Evolutionary conservation across 1,140 invertebrate genomes (phyloP).

Genomic region (Eumaeus atala): DNA sequence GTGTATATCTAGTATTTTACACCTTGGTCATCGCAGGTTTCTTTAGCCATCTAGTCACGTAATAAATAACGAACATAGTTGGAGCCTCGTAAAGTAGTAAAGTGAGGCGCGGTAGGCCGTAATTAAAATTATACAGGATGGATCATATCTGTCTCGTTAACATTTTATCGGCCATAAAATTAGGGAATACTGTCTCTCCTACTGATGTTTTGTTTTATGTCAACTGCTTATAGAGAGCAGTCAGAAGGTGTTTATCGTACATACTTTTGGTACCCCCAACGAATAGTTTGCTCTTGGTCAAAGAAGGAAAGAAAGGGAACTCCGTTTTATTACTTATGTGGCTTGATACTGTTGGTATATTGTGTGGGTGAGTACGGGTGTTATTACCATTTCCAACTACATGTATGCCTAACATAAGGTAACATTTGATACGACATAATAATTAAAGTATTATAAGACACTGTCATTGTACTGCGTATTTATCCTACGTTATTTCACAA

Average conservation of each 20-base stretch:
- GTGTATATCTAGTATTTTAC: not conserved
- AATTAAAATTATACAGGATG: conserved; percentile 47
- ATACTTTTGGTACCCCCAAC: too few relatives aligned
- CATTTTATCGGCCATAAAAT: conserved; percentile 53
- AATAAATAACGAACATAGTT: conserved; percentile 28
- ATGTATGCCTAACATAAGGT: too few relatives aligned
- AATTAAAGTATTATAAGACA: too few relatives aligned
- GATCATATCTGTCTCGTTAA: conserved; percentile 45
- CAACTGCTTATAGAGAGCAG: not conserved
- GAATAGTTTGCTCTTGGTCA: too few relatives aligned
- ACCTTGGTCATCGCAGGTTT: conserved; percentile 1
- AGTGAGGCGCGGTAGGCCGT: conserved; percentile 52
- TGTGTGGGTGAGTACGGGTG: too few relatives aligned
- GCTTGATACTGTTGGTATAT: too few relatives aligned
- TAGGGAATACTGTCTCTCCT: conserved; percentile 21
- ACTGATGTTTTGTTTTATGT: conserved; percentile 11
- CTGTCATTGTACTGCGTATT: too few relatives aligned
- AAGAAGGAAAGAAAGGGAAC: too few relatives aligned
- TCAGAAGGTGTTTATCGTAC: not conserved
- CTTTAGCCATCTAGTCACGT: conserved; percentile 11
- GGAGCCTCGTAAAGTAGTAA: conserved; percentile 35
- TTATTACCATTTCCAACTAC: too few relatives aligned
- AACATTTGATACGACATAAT: too few relatives aligned
- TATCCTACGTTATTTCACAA: too few relatives aligned
- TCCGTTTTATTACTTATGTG: too few relatives aligned